Evolutionary conservation across 2,888 invertebrate genomes (phyloP).

Genomic region (Anthoptus insignis): DNA sequence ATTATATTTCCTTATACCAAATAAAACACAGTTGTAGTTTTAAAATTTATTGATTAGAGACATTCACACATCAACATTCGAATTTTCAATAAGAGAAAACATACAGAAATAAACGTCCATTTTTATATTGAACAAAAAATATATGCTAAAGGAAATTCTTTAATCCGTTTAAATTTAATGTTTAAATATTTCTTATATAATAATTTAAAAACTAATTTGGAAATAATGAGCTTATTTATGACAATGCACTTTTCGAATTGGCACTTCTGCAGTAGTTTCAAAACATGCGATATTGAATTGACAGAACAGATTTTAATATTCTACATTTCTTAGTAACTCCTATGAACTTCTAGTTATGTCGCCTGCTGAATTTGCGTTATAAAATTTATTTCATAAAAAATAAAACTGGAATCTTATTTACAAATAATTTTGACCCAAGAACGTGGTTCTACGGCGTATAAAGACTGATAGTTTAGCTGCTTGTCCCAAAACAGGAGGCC

Average conservation of each 20-base stretch:
- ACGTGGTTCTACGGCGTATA: background rate
- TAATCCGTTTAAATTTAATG: constrained; percentile 11
- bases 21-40: constrained; percentile 39
- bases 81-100: constrained; percentile 66
- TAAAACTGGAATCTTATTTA: background rate
- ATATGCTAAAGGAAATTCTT: constrained; percentile 17
- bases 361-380: background rate
- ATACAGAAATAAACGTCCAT: constrained; percentile 37
- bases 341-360: background rate
- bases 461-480: background rate
- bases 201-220: constrained; percentile 25
- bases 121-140: constrained; percentile 10
- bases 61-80: constrained; percentile 86
- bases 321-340: constrained; percentile 19
- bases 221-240: constrained; percentile 35
- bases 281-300: constrained; percentile 18
- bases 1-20: no score
- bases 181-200: constrained; percentile 22
- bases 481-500: background rate
- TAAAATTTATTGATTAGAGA: constrained; percentile 85
- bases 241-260: constrained; percentile 43
- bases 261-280: constrained; percentile 45
- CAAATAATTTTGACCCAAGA: background rate
- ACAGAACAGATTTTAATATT: constrained; percentile 19
- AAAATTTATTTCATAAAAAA: no score